Conservation (phyloP, 2,888 invertebrate species). For the Archaeoteleia sp. region DNA sequence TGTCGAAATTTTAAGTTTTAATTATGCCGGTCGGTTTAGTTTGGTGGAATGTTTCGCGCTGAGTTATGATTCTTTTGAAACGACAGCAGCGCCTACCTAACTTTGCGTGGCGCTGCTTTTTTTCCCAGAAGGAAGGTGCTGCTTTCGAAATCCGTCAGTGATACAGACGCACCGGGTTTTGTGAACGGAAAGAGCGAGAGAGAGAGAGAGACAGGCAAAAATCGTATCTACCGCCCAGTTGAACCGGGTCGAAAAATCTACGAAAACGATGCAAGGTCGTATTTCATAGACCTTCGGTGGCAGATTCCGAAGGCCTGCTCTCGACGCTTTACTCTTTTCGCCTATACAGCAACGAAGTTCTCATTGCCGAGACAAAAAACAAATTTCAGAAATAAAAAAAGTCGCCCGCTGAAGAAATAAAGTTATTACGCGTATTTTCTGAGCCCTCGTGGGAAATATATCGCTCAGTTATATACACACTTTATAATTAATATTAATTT, state of each 20-base stretch:
- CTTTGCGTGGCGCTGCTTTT: conserved; percentile 32
- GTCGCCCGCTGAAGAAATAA: too few relatives aligned
- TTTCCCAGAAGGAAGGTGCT: conserved; percentile 58
- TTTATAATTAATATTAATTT: too few relatives aligned
- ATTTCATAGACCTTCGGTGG: conserved; percentile 56
- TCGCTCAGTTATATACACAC: too few relatives aligned
- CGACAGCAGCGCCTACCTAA: conserved; percentile 27
- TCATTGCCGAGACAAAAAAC: too few relatives aligned
- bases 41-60: conserved; percentile 42
- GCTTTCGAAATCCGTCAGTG: conserved; percentile 61
- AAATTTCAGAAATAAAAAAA: too few relatives aligned
- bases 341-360: not conserved
- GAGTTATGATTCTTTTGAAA: conserved; percentile 46
- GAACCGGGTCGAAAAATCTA: conserved; percentile 46
- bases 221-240: conserved; percentile 27
- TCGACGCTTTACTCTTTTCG: not conserved
- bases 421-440: too few relatives aligned
- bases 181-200: conserved; percentile 33
- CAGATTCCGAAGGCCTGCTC: conserved; percentile 35
- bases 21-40: conserved; percentile 34
- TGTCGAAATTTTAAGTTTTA: conserved; percentile 15
- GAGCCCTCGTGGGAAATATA: too few relatives aligned
- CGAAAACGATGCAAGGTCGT: conserved; percentile 58
- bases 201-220: conserved; percentile 6
- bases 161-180: conserved; percentile 56